phyloP scores from a whole-genome alignment of 2,888 invertebrate genomes.

The Diabrotica balteata region DNA sequence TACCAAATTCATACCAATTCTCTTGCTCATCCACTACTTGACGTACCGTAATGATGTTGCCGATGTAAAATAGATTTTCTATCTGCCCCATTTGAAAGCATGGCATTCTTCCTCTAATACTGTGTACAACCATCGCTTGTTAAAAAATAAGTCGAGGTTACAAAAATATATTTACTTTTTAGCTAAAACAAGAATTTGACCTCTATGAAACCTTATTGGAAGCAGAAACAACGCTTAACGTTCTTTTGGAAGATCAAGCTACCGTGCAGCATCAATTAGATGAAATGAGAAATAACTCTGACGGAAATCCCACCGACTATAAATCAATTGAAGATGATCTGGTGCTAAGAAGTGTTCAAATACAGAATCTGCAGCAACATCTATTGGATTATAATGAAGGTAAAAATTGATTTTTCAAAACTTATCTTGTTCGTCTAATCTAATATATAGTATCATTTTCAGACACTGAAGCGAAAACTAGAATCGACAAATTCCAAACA shows the following conservation, averaged over 20 bases:
- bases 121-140: no score
- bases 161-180: slow-evolving; percentile 23
- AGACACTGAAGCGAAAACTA: slow-evolving; percentile 73
- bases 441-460: slow-evolving; percentile 36
- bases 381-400: slow-evolving; percentile 82
- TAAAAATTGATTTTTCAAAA: slow-evolving; percentile 47
- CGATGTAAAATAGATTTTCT: no score
- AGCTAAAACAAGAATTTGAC: slow-evolving; percentile 81
- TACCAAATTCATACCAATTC: no score
- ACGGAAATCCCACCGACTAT: slow-evolving; percentile 52
- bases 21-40: no score
- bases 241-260: slow-evolving; percentile 77
- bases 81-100: no score
- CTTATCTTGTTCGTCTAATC: no score
- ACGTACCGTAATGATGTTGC: no score
- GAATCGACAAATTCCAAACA: slow-evolving; percentile 77
- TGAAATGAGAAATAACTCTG: slow-evolving; percentile 59
- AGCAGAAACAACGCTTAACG: slow-evolving; percentile 78
- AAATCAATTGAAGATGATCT: slow-evolving; percentile 65
- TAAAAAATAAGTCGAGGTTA: no score
- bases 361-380: slow-evolving; percentile 81
- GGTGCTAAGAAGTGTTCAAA: slow-evolving; percentile 74
- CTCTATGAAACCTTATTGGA: slow-evolving; percentile 78
- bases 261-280: slow-evolving; percentile 64
- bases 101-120: no score